phyloP scores from a whole-genome alignment of 2,113 vertebrate species.

The Colaptes auratus region DNA sequence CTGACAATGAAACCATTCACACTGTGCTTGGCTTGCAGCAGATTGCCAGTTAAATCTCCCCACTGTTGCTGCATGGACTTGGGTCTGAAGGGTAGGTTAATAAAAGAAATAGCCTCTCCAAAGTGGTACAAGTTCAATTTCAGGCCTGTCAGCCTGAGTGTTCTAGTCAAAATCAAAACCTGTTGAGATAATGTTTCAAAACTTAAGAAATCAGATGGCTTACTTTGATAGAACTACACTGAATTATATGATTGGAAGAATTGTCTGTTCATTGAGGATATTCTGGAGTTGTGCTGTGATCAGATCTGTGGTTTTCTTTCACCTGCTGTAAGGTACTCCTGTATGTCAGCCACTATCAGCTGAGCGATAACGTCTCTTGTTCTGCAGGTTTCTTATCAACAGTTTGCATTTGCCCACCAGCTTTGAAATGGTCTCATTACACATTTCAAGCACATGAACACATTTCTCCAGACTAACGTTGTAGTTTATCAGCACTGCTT shows the following conservation, averaged over 20 bases:
- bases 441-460: constrained; percentile 4
- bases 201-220: not conserved
- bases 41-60: constrained; percentile 18
- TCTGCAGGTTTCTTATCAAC: constrained; percentile 27
- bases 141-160: not conserved
- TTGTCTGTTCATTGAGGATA: not conserved
- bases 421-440: not conserved
- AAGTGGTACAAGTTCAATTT: constrained; percentile 5
- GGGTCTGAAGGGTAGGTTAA: constrained; percentile 1
- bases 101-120: constrained; percentile 1
- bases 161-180: constrained; percentile 26
- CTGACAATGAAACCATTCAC: not conserved
- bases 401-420: not conserved
- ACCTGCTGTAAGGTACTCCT: not conserved
- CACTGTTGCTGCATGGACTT: not conserved
- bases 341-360: not conserved
- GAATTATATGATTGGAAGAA: not conserved
- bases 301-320: not conserved
- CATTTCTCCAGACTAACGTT: not conserved
- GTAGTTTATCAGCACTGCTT: not conserved
- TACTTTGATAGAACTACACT: not conserved
- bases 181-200: not conserved
- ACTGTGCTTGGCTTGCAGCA: not conserved
- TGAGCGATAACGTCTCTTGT: not conserved
- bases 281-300: not conserved